Base-by-base conservation (phyloP, 2,113 vertebrate species). In the Lontra canadensis region DNA sequence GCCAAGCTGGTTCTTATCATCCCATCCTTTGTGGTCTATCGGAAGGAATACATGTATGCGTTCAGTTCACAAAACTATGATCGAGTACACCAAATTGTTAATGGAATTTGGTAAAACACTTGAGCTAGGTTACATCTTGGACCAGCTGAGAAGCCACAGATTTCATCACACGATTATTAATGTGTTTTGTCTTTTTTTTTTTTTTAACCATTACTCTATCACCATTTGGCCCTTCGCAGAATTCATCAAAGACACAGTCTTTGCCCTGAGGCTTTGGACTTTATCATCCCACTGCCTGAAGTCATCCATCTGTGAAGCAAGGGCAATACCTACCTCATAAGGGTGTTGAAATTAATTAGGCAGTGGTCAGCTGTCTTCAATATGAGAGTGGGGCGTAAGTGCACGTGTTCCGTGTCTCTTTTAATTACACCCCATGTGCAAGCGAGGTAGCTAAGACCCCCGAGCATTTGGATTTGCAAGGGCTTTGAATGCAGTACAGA, bases 141-240 rank as follows among this genome's bases (percentile, higher is more conserved):
- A 92, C 49, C 84, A 88, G 76, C 74, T 90, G 88, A 84, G 88
- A 97, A 94, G 95, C 94, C 25, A 31, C 85, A 82, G 36, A 49
- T 85, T 98, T 96, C 95, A 86, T 73, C 96, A 83, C 52, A 69
- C 29, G 80, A 20, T 97, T 97, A 96, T 94, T 97, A 90, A 97
- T 96, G 42, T 78, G 34, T 67, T 67, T 26, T 59, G 57, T 59
- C 23, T 44, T 74, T 78, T 18, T 92, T 69, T 52, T 74, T 84
- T 61, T 59, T 86, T 73, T 15, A 34, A 36, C 42, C 88, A 61
- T 83, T 47, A 39, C 65, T 59, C 29, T 71, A 69, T 88, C 81
- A 78, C 82, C 86, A 74, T 91, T 71, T 10, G 3, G 2, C 88
- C 59, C 71, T 86, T 71, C 44, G 67, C 61, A 69, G 59, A 90